Evolutionary conservation across 2,888 invertebrate genomes (phyloP).

Genomic region (Himalopsyche anomala): DNA sequence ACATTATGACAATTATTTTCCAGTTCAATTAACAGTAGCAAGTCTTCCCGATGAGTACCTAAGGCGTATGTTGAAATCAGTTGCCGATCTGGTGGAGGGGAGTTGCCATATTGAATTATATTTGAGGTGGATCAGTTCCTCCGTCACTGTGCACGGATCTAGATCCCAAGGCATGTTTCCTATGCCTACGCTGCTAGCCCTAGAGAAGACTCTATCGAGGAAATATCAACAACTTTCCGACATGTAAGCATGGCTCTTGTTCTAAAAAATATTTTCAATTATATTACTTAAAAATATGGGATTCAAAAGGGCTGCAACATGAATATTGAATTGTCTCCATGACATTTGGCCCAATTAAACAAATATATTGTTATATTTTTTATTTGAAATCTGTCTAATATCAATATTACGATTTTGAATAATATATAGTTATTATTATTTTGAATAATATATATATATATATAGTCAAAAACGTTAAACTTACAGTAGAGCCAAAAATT

Average conservation of each 20-base stretch:
- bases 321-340: no score
- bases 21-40: constrained; percentile 86
- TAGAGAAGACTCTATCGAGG: constrained; percentile 88
- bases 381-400: no score
- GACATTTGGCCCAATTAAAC: no score
- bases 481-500: no score
- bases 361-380: no score
- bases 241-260: constrained; percentile 80
- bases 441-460: no score
- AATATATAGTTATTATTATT: no score
- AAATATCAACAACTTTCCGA: constrained; percentile 89
- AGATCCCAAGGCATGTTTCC: constrained; percentile 76
- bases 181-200: constrained; percentile 81
- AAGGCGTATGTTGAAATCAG: constrained; percentile 83
- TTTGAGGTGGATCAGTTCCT: constrained; percentile 84
- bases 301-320: no score
- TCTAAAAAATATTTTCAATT: no score
- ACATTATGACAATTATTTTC: constrained; percentile 67
- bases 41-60: constrained; percentile 85
- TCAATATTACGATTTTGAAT: no score
- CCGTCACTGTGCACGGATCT: constrained; percentile 82
- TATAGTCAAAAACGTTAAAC: no score
- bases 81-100: constrained; percentile 85
- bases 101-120: constrained; percentile 94
- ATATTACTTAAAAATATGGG: no score